Evolutionary conservation across 2,797 vertebrate species (phyloP).

Genomic region (Acropternis orthonyx): DNA sequence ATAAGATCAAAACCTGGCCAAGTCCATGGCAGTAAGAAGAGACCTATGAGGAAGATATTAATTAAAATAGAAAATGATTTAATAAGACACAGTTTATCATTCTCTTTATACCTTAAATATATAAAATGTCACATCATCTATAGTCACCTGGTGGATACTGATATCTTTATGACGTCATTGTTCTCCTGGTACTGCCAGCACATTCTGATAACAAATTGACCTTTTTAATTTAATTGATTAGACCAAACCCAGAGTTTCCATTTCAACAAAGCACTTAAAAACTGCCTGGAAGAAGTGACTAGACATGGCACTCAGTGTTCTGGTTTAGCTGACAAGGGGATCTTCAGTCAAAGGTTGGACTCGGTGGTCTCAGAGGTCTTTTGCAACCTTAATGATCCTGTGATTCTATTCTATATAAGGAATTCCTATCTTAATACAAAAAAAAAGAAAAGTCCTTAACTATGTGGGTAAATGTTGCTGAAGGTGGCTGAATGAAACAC

Average conservation of each 20-base stretch:
- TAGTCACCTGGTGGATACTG: not conserved
- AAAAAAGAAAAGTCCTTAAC: not conserved
- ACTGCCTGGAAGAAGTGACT: not conserved
- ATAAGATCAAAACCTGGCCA: not conserved
- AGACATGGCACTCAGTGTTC: accelerated
- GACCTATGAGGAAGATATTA: not conserved
- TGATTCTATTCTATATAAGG: not conserved
- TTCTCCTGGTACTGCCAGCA: not conserved
- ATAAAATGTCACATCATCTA: not conserved
- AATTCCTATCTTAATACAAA: not conserved
- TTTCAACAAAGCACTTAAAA: not conserved
- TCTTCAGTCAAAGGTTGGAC: not conserved
- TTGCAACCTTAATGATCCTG: not conserved
- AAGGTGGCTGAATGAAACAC: not conserved
- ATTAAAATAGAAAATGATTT: not conserved
- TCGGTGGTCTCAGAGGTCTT: accelerated
- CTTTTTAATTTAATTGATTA: not conserved
- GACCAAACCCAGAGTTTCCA: not conserved
- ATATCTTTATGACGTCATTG: not conserved
- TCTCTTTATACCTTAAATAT: not conserved
- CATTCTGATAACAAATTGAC: not conserved
- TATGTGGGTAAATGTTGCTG: not conserved
- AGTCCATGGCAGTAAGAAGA: not conserved
- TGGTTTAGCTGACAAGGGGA: not conserved
- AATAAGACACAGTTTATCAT: not conserved